These are phyloP conservation scores for Heteractis magnifica DNA, from an alignment of 92 coral and sea anemone genomes.

Conservation along the genomic window DNA sequence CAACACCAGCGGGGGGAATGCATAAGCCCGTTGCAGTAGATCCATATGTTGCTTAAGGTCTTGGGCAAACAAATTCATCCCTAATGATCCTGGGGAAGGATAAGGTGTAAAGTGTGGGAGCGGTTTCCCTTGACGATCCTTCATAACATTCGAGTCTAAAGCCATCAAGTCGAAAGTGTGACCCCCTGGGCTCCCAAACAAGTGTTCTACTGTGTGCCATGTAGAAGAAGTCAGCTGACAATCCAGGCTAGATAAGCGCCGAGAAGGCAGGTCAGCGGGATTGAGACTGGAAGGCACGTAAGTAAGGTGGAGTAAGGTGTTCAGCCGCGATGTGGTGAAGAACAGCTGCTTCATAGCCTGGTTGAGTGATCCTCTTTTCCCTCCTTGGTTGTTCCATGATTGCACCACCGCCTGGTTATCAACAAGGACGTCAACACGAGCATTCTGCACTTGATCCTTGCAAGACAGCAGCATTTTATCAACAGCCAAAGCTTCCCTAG, in stretches of 20 bases:
- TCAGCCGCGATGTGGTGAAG: conserved; percentile 19
- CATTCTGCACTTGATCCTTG: conserved; percentile 20
- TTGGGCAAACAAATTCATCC: conserved; percentile 46
- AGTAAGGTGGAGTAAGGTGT: conserved; percentile 18
- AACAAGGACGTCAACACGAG: conserved; percentile 42
- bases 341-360: conserved; percentile 6
- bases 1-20: conserved; percentile 44
- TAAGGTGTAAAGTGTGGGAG: conserved; percentile 43
- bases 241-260: conserved; percentile 47
- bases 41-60: conserved; percentile 4
- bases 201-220: conserved; percentile 30
- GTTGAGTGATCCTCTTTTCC: conserved; percentile 13
- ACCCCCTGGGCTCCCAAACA: conserved; percentile 36
- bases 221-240: conserved; percentile 27
- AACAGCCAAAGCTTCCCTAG: conserved; percentile 52
- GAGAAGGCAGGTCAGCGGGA: conserved; percentile 60
- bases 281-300: conserved; percentile 47
- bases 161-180: conserved; percentile 58
- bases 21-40: conserved; percentile 46
- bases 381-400: conserved; percentile 48
- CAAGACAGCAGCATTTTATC: conserved; percentile 33
- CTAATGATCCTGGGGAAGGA: conserved; percentile 43
- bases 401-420: conserved; percentile 45
- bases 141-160: conserved; percentile 46
- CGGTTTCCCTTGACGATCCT: conserved; percentile 21